Evolutionary conservation across 2,888 invertebrate species (phyloP).

Genomic region (Lamellibrachia columna): DNA sequence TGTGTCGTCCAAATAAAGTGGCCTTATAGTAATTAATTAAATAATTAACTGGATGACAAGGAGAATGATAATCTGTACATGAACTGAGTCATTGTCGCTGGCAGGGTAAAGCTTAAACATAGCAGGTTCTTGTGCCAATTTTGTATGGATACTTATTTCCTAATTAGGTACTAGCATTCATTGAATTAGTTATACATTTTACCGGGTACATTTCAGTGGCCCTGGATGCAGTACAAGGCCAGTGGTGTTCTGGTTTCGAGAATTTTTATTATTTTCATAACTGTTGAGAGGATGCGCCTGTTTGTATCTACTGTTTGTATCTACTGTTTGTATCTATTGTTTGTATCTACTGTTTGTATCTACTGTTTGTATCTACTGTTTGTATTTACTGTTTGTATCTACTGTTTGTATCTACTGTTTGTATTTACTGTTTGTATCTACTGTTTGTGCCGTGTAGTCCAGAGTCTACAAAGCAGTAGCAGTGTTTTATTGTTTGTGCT

Average conservation of each 20-base stretch:
- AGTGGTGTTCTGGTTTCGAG: too few species aligned
- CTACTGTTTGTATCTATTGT: too few species aligned
- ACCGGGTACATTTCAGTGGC: too few species aligned
- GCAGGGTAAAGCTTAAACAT: background rate
- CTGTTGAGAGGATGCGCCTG: background rate
- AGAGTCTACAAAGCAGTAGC: background rate
- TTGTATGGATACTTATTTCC: slow-evolving; percentile 4
- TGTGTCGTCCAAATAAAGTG: background rate
- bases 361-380: too few species aligned
- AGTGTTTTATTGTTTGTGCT: background rate
- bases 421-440: background rate
- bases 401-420: too few species aligned
- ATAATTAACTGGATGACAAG: background rate
- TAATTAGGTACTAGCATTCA: background rate
- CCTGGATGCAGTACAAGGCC: too few species aligned
- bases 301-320: too few species aligned
- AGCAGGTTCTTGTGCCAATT: background rate
- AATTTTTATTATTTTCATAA: background rate
- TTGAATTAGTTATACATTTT: background rate
- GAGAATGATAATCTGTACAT: background rate
- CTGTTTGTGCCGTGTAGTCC: background rate
- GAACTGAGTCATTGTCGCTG: background rate
- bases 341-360: too few species aligned
- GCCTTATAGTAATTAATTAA: background rate
- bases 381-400: too few species aligned